Conservation (phyloP, 2,797 vertebrate genomes). For the Pogoniulus pusillus region DNA sequence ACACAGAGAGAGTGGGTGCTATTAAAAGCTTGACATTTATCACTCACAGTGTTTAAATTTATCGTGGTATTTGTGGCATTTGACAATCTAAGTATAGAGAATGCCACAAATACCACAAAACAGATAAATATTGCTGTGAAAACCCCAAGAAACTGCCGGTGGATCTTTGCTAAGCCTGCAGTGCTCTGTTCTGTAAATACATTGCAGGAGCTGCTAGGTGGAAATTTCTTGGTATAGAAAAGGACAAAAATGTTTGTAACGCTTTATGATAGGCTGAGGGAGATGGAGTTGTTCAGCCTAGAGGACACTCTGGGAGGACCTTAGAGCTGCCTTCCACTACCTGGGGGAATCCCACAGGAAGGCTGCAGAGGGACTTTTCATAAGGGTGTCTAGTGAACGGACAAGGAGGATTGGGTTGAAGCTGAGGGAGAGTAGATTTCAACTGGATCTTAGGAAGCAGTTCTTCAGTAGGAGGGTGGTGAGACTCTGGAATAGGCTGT, state of each 20-base stretch:
- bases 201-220: background rate
- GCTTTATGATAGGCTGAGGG: background rate
- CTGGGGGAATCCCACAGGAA: no score
- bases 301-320: no score
- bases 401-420: no score
- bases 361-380: no score
- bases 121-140: slow-evolving; percentile 47
- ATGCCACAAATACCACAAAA: slow-evolving; percentile 57
- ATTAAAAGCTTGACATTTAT: slow-evolving; percentile 71
- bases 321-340: no score
- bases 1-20: slow-evolving; percentile 10
- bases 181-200: background rate
- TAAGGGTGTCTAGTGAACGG: no score
- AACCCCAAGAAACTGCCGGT: background rate
- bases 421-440: no score
- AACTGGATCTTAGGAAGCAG: no score
- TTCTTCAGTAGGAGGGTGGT: no score
- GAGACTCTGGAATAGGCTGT: no score
- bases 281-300: no score
- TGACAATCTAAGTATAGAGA: slow-evolving; percentile 62
- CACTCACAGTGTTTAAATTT: slow-evolving; percentile 63
- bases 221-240: background rate
- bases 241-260: background rate
- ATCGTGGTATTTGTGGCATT: slow-evolving; percentile 59
- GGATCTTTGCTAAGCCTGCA: background rate